Percentiles rank a stretch among this genome's conserved stretches.
phyloP scores from a whole-genome alignment of 2,888 invertebrate genomes.

The Papilio gigon region DNA sequence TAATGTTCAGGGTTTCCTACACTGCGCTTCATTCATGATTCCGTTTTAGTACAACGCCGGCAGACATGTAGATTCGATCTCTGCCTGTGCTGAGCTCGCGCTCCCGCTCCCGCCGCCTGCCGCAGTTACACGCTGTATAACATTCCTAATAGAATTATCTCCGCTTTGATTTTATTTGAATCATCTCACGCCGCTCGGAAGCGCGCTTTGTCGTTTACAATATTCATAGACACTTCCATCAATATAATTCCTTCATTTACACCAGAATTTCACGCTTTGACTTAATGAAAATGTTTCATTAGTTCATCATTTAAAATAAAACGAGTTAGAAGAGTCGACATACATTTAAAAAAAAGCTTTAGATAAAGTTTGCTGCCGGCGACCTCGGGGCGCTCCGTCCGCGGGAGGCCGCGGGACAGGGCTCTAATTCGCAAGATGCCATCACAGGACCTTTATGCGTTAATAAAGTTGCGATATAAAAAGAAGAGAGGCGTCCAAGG shows the following conservation, averaged over 20 bases:
- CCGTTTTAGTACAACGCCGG: constrained; percentile 78
- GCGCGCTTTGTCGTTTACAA: constrained; percentile 29
- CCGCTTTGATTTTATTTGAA: constrained; percentile 47
- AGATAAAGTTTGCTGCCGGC: too few relatives aligned
- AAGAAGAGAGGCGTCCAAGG: constrained; percentile 81
- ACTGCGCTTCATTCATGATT: constrained; percentile 82
- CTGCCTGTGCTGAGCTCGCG: constrained; percentile 61
- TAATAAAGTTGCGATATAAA: constrained; percentile 83
- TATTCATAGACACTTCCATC: constrained; percentile 23
- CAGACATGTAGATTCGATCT: constrained; percentile 82
- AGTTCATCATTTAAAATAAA: neutral
- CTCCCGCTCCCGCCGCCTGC: constrained; percentile 50
- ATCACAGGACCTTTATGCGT: constrained; percentile 82
- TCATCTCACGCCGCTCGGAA: constrained; percentile 46
- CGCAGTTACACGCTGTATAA: constrained; percentile 74
- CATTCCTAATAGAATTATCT: constrained; percentile 70
- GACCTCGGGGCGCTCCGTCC: too few relatives aligned
- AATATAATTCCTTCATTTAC: neutral
- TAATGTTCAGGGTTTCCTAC: constrained; percentile 82
- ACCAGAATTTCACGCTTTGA: neutral
- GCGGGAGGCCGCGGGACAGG: constrained; percentile 74
- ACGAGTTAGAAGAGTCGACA: neutral
- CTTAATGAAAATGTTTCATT: neutral
- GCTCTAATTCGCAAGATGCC: constrained; percentile 82
- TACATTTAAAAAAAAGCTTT: too few relatives aligned